A percentile compares a stretch with the other conserved stretches of the same genome.
These are phyloP conservation scores for Danaus chrysippus DNA, from an alignment of 2,888 invertebrate species.

Conservation along the genomic window DNA sequence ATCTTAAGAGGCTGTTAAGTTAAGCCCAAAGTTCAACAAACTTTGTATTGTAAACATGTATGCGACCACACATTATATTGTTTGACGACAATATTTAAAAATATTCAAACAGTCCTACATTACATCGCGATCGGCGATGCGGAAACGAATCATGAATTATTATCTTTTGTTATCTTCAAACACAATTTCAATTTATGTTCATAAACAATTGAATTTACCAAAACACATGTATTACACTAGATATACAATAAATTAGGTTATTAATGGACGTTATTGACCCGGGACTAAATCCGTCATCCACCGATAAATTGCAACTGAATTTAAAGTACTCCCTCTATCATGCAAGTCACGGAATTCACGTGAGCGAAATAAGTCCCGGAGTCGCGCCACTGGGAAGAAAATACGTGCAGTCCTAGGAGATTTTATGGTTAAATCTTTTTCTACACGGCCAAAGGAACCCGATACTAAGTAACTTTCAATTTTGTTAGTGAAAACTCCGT, in stretches of 20 bases:
- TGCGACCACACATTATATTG: slow-evolving; percentile 11
- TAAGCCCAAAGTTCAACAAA: slow-evolving; percentile 31
- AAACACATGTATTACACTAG: slow-evolving; percentile 27
- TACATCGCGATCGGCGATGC: background rate
- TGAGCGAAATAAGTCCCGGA: slow-evolving; percentile 31
- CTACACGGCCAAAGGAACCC: background rate
- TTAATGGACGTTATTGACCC: slow-evolving; percentile 33
- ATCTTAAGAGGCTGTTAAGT: slow-evolving; percentile 24
- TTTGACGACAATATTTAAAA: slow-evolving; percentile 7
- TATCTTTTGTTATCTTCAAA: background rate
- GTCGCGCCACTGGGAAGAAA: slow-evolving; percentile 22
- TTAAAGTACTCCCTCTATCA: slow-evolving; percentile 30
- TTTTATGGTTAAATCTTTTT: slow-evolving; percentile 12
- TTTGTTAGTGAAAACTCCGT: background rate
- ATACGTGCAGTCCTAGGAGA: slow-evolving; percentile 20
- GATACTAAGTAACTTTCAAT: background rate
- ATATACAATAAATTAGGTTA: slow-evolving; percentile 34
- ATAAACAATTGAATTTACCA: background rate
- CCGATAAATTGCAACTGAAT: slow-evolving; percentile 35
- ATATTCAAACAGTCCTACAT: background rate
- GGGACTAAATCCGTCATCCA: slow-evolving; percentile 33
- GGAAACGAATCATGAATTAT: background rate
- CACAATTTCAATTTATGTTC: too few species aligned
- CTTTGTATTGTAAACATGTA: slow-evolving; percentile 24
- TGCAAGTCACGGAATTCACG: slow-evolving; percentile 34